Base-by-base conservation (phyloP, 2,113 vertebrate species). In the Oryzias curvinotus region DNA sequence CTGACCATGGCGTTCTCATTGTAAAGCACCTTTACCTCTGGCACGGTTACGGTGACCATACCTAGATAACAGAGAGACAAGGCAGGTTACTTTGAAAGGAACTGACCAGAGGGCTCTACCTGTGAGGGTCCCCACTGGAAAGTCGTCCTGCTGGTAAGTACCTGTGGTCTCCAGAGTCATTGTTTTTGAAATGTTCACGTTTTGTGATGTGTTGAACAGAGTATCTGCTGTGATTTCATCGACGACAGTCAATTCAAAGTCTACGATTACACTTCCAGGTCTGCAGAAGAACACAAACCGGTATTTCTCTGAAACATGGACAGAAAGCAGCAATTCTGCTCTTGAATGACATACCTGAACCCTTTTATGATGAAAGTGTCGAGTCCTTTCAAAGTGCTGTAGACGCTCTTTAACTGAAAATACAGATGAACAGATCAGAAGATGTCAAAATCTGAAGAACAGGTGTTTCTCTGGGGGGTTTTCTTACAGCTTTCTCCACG, bases 371-470 rank as follows among this genome's bases (percentile, higher is more conserved):
- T 12, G 17, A 91, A 16, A 1, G 0, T 57, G 26, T 83, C 68
- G 77, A 91, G 91, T 68, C 81, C 85, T 0, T 0, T 2, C 10
- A 91, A 17, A 44, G 47, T 71, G 70, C 84, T 91, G 77, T 59
- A 91, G 4, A 6, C 5, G 0, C 0, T 1, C 71, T 69, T 77
- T 16, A 91, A 21, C 90, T 91, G 61, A 60, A n/a, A 68, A 44
- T 5, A 59, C n/a, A 52, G 14, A n/a, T 25, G 12, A 3, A 36
- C 4, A 7, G 23, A 43, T 6, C 26, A 25, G n/a, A 19, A 10
- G 26, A 12, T 10, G 12, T 1, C 1, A 10, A n/a, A 36, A 8
- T 3, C 1, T 3, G 8, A 10, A 36, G 10, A 36, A 12, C 36
- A 36, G 36, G 12, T 0, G 36, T 10, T 36, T 36, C 36, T 13